Conservation (phyloP, 2,888 invertebrate genomes). For the Pardosa pseudoannulata region DNA sequence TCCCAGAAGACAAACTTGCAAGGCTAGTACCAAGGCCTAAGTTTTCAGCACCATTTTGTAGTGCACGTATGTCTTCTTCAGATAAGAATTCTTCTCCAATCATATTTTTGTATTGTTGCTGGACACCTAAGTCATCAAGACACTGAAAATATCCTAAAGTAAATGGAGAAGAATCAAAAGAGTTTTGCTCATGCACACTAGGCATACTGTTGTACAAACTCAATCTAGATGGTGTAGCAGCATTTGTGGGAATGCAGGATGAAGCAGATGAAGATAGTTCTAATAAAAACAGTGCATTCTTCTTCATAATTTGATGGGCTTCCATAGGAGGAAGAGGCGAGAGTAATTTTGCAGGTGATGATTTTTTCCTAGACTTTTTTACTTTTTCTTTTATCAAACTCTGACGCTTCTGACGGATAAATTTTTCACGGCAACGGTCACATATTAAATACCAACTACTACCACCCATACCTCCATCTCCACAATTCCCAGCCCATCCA, state of each 20-base stretch:
- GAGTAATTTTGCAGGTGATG: conserved; percentile 75
- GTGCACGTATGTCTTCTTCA: conserved; percentile 73
- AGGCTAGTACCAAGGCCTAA: conserved; percentile 41
- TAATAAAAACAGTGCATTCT: conserved; percentile 94
- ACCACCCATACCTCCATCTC: conserved; percentile 87
- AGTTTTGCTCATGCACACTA: conserved; percentile 79
- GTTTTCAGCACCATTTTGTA: conserved; percentile 73
- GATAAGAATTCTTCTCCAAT: conserved; percentile 74
- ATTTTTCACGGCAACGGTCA: conserved; percentile 91
- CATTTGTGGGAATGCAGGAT: conserved; percentile 67
- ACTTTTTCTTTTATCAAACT: conserved; percentile 74
- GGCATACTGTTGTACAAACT: conserved; percentile 77
- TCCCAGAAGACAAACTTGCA: conserved; percentile 55
- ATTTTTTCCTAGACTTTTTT: conserved; percentile 73
- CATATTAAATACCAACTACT: conserved; percentile 94
- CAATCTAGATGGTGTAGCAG: conserved; percentile 64
- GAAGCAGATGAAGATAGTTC: conserved; percentile 88
- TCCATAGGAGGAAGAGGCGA: conserved; percentile 79
- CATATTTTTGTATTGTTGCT: conserved; percentile 75
- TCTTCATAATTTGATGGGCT: conserved; percentile 87
- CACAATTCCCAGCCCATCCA: conserved; percentile 92
- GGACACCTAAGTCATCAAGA: conserved; percentile 80
- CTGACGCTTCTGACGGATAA: conserved; percentile 78
- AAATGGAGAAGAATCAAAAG: conserved; percentile 77
- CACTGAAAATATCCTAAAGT: conserved; percentile 80